These are phyloP conservation scores for Prunella strophiata DNA, from an alignment of 2,797 vertebrate genomes.

Conservation along the genomic window DNA sequence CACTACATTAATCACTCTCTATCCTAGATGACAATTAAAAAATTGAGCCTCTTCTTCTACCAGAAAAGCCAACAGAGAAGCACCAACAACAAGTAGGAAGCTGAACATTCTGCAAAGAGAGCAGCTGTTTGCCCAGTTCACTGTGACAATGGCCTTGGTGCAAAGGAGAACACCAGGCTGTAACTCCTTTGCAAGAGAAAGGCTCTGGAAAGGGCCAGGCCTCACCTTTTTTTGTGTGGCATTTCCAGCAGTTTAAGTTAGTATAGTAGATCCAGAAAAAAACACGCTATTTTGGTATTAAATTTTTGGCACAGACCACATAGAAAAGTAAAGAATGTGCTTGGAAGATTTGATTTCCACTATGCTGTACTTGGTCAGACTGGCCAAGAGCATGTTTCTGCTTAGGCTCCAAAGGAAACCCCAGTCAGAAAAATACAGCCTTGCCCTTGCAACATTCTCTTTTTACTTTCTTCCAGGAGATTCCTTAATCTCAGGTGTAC, in stretches of 20 bases:
- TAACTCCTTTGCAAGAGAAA: background rate
- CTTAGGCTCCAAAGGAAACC: background rate
- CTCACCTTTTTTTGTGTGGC: no score
- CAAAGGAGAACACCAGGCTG: background rate
- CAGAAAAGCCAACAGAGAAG: background rate
- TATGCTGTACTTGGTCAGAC: background rate
- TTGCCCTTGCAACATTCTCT: background rate
- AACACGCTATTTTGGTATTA: accelerated
- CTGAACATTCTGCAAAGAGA: background rate
- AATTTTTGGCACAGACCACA: background rate
- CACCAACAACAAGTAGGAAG: background rate
- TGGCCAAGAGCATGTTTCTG: background rate
- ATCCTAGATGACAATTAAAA: background rate
- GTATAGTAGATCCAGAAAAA: background rate
- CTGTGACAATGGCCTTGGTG: background rate
- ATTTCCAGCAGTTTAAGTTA: background rate
- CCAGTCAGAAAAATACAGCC: background rate
- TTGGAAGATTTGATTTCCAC: background rate
- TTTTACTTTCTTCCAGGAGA: background rate
- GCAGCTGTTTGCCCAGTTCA: background rate
- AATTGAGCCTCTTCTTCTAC: background rate
- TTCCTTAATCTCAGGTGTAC: background rate
- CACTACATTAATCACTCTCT: background rate
- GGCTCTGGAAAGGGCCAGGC: background rate
- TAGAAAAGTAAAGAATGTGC: background rate